Evolutionary conservation across 2,888 invertebrate species (phyloP), one percentile per base, ranked within the genome.

Genomic region (Drepanosiphum platanoidis): DNA sequence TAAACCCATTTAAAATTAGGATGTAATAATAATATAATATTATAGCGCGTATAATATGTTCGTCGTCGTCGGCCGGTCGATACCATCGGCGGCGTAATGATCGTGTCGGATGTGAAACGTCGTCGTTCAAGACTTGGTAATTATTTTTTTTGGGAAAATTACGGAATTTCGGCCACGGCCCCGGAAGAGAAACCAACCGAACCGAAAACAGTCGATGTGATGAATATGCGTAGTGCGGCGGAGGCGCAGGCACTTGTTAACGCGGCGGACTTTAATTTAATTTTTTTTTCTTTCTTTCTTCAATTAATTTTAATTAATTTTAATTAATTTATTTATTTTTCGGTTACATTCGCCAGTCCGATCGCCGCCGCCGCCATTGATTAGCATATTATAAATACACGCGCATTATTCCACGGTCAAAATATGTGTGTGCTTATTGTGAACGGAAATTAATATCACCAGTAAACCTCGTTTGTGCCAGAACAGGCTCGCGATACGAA

Each of bases 91-190:
- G 34, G n/a, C 30, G 13, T 64, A 61, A 34, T 39, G 39, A 58
- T 34, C 18, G 11, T 61, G 18, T 64, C 8, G 30, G 61, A 39
- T 22, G 30, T 64, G 30, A 61, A 61, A 27, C 3, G 52, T n/a
- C n/a, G n/a, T n/a, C 52, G 27, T 39, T 77, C n/a, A 18, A 61
- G 34, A 77, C 27, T 34, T 3, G 3, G 64, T 61, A 39, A 64
- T 64, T 39, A 77, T 77, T 39, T 77, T 61, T 77, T 15, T n/a
- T n/a, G n/a, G 27, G 36, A 9, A 39, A 77, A 77, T 30, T 77
- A 77, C 46, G n/a, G n/a, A 61, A 39, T 18, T 77, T 64, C 22
- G 39, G 22, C 18, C 30, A 77, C n/a, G 75, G 11, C 11, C 11
- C 4, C 1, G 64, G 27, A 30, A n/a, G 61, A 30, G 46, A 61